phyloP scores from a whole-genome alignment of 1,140 invertebrate species.

The Paraescarpia echinospica region DNA sequence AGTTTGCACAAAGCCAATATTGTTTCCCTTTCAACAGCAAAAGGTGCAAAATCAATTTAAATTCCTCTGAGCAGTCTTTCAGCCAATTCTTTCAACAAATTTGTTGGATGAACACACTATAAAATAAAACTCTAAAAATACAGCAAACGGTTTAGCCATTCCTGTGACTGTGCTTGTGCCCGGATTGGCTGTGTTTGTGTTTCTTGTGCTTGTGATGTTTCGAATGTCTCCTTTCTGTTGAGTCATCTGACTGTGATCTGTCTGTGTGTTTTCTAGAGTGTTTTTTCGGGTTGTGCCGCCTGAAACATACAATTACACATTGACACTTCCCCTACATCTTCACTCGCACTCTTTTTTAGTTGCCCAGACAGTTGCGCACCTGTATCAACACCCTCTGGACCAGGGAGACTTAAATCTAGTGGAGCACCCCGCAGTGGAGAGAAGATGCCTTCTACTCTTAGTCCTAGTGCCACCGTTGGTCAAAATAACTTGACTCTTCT shows the following conservation, averaged over 20 bases:
- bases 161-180: not conserved
- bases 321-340: too few relatives aligned
- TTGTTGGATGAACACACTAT: not conserved
- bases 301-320: not conserved
- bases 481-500: too few relatives aligned
- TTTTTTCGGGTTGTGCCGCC: not conserved
- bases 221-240: not conserved
- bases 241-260: not conserved
- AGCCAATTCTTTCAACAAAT: too few relatives aligned
- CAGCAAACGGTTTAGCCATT: not conserved
- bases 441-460: too few relatives aligned
- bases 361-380: too few relatives aligned
- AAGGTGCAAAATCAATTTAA: not conserved
- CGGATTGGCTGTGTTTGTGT: not conserved
- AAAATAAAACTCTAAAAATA: not conserved
- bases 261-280: not conserved
- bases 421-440: too few relatives aligned
- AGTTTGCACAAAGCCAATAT: not conserved
- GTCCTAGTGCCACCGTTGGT: too few relatives aligned
- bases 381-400: too few relatives aligned
- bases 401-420: too few relatives aligned
- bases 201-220: not conserved
- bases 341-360: too few relatives aligned
- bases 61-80: too few relatives aligned
- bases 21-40: not conserved